Base-by-base conservation (phyloP, 2,888 invertebrate genomes). In the Aporophyla lueneburgensis region DNA sequence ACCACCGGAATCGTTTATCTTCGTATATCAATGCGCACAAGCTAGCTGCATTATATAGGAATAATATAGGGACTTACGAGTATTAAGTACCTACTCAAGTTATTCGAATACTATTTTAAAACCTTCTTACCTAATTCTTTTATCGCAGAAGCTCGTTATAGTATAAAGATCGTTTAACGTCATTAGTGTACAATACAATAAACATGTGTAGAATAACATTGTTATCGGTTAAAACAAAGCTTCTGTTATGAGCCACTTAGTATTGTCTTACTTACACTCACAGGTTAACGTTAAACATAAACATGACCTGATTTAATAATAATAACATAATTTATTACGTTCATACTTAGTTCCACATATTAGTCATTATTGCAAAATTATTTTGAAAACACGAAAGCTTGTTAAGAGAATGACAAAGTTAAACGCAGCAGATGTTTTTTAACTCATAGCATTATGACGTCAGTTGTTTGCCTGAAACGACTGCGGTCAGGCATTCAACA, bases 1-100 rank as follows among this genome's bases (percentile, higher is more conserved):
- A 91, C 90, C 91, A 91, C 90, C 90, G 76, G 84, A 86, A 86
- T 85, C 70, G 82, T 65, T 63, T 58, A 68, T 74, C 66, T 71
- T 66, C 33, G 33, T 33, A 66, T 62, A 74, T n/a, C 54, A 43
- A 69, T 69, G 33, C 21, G 21, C 21, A 59, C 40, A 62, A 67
- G 5, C 33, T 65, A 21, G 54, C 40, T 33, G 58, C 51, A 56
- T 58, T 14, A 9, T 27, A 21, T 27, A 16, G 56, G 21, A n/a
- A 51, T 51, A 51, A 27, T 19, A 43, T 78, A n/a, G 10, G 24
- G 24, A 24, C n/a, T 19, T 49, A 33, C 1, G n/a, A 21, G 2
- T 5, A 21, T 33, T 53, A 16, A 21, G 5, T 19, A 21, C 10
- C 40, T n/a, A 21, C 6, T 24, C 5, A 49, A 58, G 7, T 19